Percentiles rank a stretch among this genome's conserved stretches.
These are phyloP conservation scores for Frankliniella fusca DNA, from an alignment of 2,888 invertebrate genomes.

Conservation along the genomic window DNA sequence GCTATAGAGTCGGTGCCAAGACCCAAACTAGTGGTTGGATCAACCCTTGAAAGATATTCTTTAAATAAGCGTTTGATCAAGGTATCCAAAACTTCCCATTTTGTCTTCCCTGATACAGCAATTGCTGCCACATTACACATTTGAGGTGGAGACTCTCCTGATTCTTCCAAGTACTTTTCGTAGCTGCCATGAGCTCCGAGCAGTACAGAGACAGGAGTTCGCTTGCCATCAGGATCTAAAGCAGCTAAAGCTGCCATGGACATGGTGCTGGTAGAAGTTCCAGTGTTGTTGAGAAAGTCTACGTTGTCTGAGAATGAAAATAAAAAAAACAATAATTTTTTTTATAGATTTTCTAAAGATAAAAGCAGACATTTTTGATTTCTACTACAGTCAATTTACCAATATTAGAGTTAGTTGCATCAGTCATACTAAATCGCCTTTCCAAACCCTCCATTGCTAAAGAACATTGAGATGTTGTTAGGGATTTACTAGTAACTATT, in stretches of 20 bases:
- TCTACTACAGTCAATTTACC: neutral
- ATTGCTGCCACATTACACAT: slow-evolving; percentile 80
- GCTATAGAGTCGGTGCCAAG: slow-evolving; percentile 80
- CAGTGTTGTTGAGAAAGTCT: neutral
- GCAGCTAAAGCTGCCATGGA: slow-evolving; percentile 31
- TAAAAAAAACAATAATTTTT: too few relatives aligned
- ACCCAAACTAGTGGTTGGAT: slow-evolving; percentile 86
- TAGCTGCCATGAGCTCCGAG: slow-evolving; percentile 78
- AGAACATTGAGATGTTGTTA: slow-evolving; percentile 55
- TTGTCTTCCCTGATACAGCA: slow-evolving; percentile 86
- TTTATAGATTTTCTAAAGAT: slow-evolving; percentile 5
- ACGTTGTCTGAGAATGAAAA: slow-evolving; percentile 20
- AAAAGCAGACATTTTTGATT: neutral
- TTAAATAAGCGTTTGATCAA: slow-evolving; percentile 82
- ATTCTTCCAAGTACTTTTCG: slow-evolving; percentile 62
- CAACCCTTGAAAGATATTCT: slow-evolving; percentile 88
- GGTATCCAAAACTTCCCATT: slow-evolving; percentile 92
- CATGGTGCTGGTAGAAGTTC: slow-evolving; percentile 32
- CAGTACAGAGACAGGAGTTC: slow-evolving; percentile 82
- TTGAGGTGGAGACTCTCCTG: slow-evolving; percentile 55
- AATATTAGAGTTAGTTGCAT: slow-evolving; percentile 36
- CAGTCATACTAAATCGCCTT: slow-evolving; percentile 49
- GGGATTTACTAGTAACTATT: slow-evolving; percentile 61
- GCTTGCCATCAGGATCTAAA: slow-evolving; percentile 71
- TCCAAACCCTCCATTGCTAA: slow-evolving; percentile 46